Evolutionary conservation across 2,113 vertebrate genomes (phyloP).

Genomic region (Antigone vipio): DNA sequence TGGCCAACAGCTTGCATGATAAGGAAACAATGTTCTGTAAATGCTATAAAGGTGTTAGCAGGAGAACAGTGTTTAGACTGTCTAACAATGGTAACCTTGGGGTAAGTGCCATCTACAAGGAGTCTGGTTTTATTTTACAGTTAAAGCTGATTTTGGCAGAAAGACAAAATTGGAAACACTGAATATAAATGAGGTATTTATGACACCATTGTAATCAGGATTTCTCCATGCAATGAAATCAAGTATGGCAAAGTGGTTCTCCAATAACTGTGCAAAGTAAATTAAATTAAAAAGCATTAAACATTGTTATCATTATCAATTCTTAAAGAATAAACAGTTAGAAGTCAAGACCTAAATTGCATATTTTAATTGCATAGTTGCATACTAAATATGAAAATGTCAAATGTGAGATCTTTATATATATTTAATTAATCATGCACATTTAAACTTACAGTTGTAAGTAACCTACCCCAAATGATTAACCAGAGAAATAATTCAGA

Average conservation of each 20-base stretch:
- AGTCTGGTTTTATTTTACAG: background rate
- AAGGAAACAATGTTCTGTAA: background rate
- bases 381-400: background rate
- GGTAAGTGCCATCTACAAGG: background rate
- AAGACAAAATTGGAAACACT: background rate
- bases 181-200: background rate
- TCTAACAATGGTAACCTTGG: background rate
- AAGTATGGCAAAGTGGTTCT: background rate
- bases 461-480: background rate
- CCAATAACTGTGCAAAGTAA: background rate
- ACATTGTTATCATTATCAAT: background rate
- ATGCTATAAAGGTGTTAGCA: background rate
- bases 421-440: background rate
- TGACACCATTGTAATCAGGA: background rate
- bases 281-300: background rate
- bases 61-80: background rate
- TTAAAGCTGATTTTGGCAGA: background rate
- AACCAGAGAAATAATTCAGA: background rate
- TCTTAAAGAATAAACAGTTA: background rate
- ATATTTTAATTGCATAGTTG: background rate
- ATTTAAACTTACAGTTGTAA: background rate
- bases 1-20: background rate
- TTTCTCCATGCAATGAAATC: background rate
- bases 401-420: background rate
- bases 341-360: background rate